phyloP scores from a whole-genome alignment of 2,797 vertebrate genomes.

The Acipenser transmontanus region DNA sequence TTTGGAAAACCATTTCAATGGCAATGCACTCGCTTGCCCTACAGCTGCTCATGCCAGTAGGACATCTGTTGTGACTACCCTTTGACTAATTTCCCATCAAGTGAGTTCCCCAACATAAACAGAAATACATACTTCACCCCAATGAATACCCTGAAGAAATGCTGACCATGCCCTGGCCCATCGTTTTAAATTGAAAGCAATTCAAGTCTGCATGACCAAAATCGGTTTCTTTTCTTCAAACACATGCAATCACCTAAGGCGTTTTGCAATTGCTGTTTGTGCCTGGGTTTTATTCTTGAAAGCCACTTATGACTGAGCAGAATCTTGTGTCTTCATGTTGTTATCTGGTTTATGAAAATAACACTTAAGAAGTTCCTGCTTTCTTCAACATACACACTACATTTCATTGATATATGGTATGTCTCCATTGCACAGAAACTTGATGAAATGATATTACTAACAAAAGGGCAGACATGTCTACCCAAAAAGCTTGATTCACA shows the following conservation, averaged over 20 bases:
- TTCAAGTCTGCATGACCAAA: conserved; percentile 56
- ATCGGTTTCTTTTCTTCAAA: conserved; percentile 51
- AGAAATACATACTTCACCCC: conserved; percentile 36
- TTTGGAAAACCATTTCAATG: neutral
- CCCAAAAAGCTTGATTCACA: too few relatives aligned
- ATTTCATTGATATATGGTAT: neutral
- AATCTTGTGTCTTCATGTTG: conserved; percentile 20
- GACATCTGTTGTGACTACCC: conserved; percentile 16
- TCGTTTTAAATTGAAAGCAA: conserved; percentile 50
- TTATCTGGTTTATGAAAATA: conserved; percentile 13
- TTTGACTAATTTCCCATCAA: conserved; percentile 30
- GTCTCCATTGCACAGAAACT: neutral
- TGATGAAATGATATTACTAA: neutral
- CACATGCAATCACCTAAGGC: conserved; percentile 44
- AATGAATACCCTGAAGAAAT: conserved; percentile 31
- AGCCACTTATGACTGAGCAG: conserved; percentile 43
- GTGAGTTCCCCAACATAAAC: conserved; percentile 22
- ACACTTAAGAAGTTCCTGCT: conserved; percentile 13
- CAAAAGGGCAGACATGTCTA: too few relatives aligned
- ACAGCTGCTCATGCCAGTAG: conserved; percentile 26
- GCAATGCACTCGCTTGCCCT: conserved; percentile 28
- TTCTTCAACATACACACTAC: neutral
- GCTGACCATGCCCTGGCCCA: conserved; percentile 39
- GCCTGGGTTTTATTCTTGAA: conserved; percentile 36
- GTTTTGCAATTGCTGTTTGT: conserved; percentile 34